These are phyloP conservation scores for Apodemus agrarius DNA, from an alignment of 2,797 vertebrate species.

Conservation along the genomic window DNA sequence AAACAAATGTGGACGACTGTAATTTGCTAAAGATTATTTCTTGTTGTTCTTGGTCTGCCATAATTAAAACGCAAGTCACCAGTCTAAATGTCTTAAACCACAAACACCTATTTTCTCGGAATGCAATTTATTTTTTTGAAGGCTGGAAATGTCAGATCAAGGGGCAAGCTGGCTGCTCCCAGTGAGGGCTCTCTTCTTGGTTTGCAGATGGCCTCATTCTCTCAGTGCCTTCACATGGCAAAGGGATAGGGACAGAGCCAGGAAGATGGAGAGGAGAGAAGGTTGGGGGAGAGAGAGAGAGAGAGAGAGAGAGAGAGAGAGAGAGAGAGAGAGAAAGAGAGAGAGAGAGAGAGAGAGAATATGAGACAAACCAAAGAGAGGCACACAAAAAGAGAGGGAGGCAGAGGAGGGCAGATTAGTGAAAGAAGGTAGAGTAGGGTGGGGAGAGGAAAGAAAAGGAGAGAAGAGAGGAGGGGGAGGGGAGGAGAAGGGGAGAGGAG, in stretches of 20 bases:
- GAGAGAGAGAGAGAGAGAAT: background rate
- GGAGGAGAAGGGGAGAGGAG: rapidly evolving
- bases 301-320: too few species aligned
- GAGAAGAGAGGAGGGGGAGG: rapidly evolving
- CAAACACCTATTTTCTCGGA: background rate
- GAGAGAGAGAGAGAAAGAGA: too few species aligned
- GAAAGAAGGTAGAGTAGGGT: background rate
- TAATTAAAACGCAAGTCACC: background rate
- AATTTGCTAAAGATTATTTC: slow-evolving; percentile 27
- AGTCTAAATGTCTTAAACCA: background rate
- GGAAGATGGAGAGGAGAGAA: background rate
- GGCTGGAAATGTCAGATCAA: background rate
- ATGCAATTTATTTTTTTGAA: background rate
- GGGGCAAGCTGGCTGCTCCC: background rate
- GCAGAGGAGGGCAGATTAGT: background rate
- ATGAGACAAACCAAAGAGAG: background rate
- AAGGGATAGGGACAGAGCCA: background rate
- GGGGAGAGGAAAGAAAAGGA: background rate
- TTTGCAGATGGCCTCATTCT: background rate
- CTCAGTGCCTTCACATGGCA: background rate
- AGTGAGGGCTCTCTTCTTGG: background rate
- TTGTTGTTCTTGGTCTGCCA: background rate
- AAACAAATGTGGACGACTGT: background rate
- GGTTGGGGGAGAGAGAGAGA: background rate
- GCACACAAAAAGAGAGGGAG: background rate